Evolutionary conservation across 2,797 vertebrate species (phyloP).

Genomic region (Gymnoscopelus microlampas): DNA sequence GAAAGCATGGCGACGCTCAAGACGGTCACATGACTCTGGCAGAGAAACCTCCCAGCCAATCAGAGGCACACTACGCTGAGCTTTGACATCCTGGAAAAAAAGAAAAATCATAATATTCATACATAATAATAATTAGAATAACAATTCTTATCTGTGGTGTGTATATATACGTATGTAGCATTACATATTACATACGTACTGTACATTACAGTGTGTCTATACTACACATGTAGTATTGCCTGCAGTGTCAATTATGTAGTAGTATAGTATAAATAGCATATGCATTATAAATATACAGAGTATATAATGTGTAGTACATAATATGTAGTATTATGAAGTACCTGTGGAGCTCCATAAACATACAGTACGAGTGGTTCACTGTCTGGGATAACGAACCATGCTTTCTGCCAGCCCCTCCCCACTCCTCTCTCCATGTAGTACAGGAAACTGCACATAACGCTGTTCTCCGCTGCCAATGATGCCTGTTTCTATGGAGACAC

Average conservation of each 20-base stretch:
- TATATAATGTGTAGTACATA: too few species aligned
- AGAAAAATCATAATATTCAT: background rate
- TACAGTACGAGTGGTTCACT: conserved; percentile 93
- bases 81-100: conserved; percentile 87
- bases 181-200: background rate
- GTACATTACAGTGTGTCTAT: too few species aligned
- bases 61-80: conserved; percentile 90
- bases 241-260: too few species aligned
- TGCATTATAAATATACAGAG: too few species aligned
- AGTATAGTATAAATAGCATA: too few species aligned
- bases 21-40: conserved; percentile 86
- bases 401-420: conserved; percentile 90
- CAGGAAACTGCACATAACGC: conserved; percentile 90
- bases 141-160: background rate
- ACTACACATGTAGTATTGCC: too few species aligned
- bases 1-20: conserved; percentile 88
- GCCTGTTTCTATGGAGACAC: conserved; percentile 81
- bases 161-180: background rate
- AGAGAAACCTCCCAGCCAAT: conserved; percentile 91
- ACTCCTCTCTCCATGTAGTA: conserved; percentile 92
- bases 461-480: conserved; percentile 91
- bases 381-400: conserved; percentile 91
- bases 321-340: conserved; percentile 40
- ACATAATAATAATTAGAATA: background rate
- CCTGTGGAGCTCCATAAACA: conserved; percentile 93